These are phyloP conservation scores for Pseudorasbora parva DNA, from an alignment of 2,113 vertebrate species.

Conservation along the genomic window DNA sequence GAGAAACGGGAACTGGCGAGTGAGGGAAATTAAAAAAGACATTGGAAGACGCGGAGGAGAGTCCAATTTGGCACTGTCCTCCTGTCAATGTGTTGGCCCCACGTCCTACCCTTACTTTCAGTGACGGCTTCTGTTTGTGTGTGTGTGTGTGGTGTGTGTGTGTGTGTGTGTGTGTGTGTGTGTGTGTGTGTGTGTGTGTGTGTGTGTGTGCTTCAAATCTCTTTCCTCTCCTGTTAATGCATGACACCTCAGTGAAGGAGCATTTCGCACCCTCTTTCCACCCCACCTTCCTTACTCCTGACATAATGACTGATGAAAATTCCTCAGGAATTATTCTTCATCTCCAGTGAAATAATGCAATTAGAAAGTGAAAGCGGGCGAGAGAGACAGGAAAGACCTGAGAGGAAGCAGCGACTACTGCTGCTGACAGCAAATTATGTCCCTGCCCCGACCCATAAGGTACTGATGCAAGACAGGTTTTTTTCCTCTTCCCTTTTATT, in stretches of 20 bases:
- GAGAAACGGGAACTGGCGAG: background rate
- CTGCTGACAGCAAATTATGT: slow-evolving; percentile 79
- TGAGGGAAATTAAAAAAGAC: background rate
- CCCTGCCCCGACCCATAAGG: slow-evolving; percentile 71
- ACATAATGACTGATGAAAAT: slow-evolving; percentile 68
- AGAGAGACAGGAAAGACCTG: slow-evolving; percentile 50
- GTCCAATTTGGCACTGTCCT: slow-evolving; percentile 52
- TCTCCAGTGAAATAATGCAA: slow-evolving; percentile 62
- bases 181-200: slow-evolving; percentile 25
- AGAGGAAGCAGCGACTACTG: slow-evolving; percentile 55
- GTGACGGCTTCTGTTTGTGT: slow-evolving; percentile 44
- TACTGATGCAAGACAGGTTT: slow-evolving; percentile 71
- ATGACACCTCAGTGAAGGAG: slow-evolving; percentile 54
- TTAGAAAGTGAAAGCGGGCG: slow-evolving; percentile 48
- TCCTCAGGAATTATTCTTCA: slow-evolving; percentile 73
- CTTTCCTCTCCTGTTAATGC: slow-evolving; percentile 52
- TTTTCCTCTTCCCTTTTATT: slow-evolving; percentile 63
- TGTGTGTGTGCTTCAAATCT: slow-evolving; percentile 56
- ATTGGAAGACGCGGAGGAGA: slow-evolving; percentile 14
- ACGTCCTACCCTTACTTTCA: slow-evolving; percentile 58
- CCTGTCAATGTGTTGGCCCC: slow-evolving; percentile 56
- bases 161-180: too few relatives aligned
- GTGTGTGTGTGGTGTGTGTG: slow-evolving; percentile 1
- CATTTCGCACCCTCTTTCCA: slow-evolving; percentile 21
- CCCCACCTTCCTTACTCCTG: slow-evolving; percentile 36